These are phyloP conservation scores for Stenopsyche tienmushanensis DNA, from an alignment of 1,140 invertebrate species.

Conservation along the genomic window DNA sequence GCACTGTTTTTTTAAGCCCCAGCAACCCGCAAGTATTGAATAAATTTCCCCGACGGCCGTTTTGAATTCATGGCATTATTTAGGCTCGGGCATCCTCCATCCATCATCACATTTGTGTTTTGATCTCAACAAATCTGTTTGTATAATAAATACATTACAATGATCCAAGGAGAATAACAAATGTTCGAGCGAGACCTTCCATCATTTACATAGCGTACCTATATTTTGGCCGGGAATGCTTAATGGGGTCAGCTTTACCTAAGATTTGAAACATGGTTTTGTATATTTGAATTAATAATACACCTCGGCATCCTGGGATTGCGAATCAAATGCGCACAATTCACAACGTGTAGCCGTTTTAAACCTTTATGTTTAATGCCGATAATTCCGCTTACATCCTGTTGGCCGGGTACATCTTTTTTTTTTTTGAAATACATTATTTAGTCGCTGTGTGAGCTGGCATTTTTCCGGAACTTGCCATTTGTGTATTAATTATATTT, in stretches of 20 bases:
- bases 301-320: too few species aligned
- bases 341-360: neutral
- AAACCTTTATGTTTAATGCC: neutral
- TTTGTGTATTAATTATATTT: too few species aligned
- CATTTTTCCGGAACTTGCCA: too few species aligned
- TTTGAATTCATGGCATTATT: slow-evolving; percentile 5
- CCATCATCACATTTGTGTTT: slow-evolving; percentile 2
- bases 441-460: too few species aligned
- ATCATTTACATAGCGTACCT: slow-evolving; percentile 19
- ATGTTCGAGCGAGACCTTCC: neutral
- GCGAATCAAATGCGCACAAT: neutral
- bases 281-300: slow-evolving; percentile 24
- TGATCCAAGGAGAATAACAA: slow-evolving; percentile 25
- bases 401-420: too few species aligned
- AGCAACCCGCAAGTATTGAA: too few species aligned
- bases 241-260: slow-evolving; percentile 15
- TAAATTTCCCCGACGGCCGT: neutral
- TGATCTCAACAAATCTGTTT: slow-evolving; percentile 7
- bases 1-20: too few species aligned
- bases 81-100: neutral
- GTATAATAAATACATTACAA: slow-evolving; percentile 15
- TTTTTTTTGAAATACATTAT: too few species aligned
- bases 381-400: neutral
- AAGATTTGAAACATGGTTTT: slow-evolving; percentile 1
- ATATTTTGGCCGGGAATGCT: neutral